Evolutionary conservation across 2,888 invertebrate genomes (phyloP).

Genomic region (Gandaritis pyraliata): DNA sequence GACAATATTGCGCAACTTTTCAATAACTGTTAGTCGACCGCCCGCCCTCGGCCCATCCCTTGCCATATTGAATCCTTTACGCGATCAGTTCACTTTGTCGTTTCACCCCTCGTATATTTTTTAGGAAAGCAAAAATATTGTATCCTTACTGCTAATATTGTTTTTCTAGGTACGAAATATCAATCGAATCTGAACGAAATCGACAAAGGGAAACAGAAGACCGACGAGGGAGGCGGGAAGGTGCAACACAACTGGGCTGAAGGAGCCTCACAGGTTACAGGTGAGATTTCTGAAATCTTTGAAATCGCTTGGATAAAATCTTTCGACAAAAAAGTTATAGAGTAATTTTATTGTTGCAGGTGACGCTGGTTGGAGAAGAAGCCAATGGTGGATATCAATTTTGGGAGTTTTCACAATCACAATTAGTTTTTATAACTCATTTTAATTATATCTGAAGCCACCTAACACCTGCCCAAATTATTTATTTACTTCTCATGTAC

Average conservation of each 20-base stretch:
- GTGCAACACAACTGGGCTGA: slow-evolving; percentile 83
- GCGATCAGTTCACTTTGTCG: slow-evolving; percentile 64
- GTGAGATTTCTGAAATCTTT: slow-evolving; percentile 47
- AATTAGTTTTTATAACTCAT: slow-evolving; percentile 41
- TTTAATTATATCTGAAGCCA: slow-evolving; percentile 25
- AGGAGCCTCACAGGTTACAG: slow-evolving; percentile 77
- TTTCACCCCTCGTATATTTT: slow-evolving; percentile 49
- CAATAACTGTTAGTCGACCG: slow-evolving; percentile 78
- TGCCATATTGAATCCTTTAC: slow-evolving; percentile 78
- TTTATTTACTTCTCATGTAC: not conserved
- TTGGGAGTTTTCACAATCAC: slow-evolving; percentile 52
- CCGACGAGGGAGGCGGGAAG: slow-evolving; percentile 84
- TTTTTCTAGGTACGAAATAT: slow-evolving; percentile 88
- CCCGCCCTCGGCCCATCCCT: slow-evolving; percentile 61
- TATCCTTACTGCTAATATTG: slow-evolving; percentile 38
- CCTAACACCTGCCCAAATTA: slow-evolving; percentile 38
- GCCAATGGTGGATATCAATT: slow-evolving; percentile 55
- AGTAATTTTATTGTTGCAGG: slow-evolving; percentile 56
- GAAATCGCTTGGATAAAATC: not conserved
- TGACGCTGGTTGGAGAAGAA: slow-evolving; percentile 69
- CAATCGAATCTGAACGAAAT: slow-evolving; percentile 91
- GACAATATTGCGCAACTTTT: slow-evolving; percentile 84
- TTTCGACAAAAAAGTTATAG: not conserved
- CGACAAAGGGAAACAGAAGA: slow-evolving; percentile 91
- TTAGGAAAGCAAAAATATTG: slow-evolving; percentile 38